Evolutionary conservation across 2,888 invertebrate species (phyloP).

Genomic region (Drosophila mulleri): DNA sequence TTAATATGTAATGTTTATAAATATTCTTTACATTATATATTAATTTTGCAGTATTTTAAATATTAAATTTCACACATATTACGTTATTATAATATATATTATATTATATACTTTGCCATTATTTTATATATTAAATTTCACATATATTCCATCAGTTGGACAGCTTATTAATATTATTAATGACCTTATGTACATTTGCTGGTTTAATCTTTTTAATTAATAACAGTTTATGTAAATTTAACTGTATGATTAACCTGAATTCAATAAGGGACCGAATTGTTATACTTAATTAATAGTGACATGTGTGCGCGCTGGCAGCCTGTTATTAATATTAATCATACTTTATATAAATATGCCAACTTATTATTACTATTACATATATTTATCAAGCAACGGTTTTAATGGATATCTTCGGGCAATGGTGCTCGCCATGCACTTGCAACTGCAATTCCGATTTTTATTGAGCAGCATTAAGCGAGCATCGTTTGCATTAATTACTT

Average conservation of each 20-base stretch:
- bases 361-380: constrained; percentile 17
- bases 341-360: constrained; percentile 39
- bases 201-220: constrained; percentile 65
- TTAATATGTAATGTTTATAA: no score
- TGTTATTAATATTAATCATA: constrained; percentile 35
- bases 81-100: no score
- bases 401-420: not conserved
- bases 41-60: no score
- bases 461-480: not conserved
- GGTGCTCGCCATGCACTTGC: not conserved
- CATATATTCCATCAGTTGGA: not conserved
- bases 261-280: constrained; percentile 59
- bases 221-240: constrained; percentile 71
- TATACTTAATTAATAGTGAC: constrained; percentile 63
- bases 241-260: constrained; percentile 70
- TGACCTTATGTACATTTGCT: constrained; percentile 8
- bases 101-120: no score
- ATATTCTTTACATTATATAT: no score
- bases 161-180: constrained; percentile 44
- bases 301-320: constrained; percentile 21
- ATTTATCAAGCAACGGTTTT: not conserved
- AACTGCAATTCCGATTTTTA: constrained; percentile 8
- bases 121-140: no score
- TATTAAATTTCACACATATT: no score
- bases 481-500: constrained; percentile 35